These are phyloP conservation scores for Cinclus mexicanus DNA, from an alignment of 2,113 vertebrate genomes.

Conservation along the genomic window DNA sequence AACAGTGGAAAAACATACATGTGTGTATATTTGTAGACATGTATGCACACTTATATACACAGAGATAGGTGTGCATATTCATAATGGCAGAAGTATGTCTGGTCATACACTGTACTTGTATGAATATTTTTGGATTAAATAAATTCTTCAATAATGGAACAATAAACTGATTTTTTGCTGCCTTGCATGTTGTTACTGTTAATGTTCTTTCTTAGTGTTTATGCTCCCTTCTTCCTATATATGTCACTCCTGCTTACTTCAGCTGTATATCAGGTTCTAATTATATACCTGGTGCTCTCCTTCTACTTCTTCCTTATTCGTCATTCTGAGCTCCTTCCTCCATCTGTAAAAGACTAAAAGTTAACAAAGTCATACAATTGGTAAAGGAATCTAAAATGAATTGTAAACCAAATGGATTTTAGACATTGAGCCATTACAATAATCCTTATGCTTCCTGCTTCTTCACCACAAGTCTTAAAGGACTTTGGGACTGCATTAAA, in stretches of 20 bases:
- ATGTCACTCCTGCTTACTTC: not conserved
- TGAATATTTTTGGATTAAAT: not conserved
- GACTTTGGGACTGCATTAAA: not conserved
- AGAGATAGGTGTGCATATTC: not conserved
- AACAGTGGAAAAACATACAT: not conserved
- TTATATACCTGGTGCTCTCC: not conserved
- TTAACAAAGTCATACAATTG: not conserved
- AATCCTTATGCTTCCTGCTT: not conserved
- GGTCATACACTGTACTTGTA: not conserved
- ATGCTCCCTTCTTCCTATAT: not conserved
- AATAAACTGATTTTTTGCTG: not conserved
- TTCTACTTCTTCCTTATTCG: not conserved
- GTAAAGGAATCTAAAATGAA: not conserved
- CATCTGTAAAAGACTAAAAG: not conserved
- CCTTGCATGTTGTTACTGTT: accelerated
- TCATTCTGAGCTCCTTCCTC: not conserved
- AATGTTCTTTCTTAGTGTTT: not conserved
- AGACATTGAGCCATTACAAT: not conserved
- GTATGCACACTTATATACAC: not conserved
- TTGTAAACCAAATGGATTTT: not conserved
- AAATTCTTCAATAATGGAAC: not conserved
- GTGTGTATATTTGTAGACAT: not conserved
- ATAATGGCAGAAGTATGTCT: not conserved
- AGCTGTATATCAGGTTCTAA: not conserved
- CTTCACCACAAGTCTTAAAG: not conserved